These are phyloP conservation scores for Eretmochelys imbricata DNA, from an alignment of 2,113 vertebrate species.

Conservation along the genomic window DNA sequence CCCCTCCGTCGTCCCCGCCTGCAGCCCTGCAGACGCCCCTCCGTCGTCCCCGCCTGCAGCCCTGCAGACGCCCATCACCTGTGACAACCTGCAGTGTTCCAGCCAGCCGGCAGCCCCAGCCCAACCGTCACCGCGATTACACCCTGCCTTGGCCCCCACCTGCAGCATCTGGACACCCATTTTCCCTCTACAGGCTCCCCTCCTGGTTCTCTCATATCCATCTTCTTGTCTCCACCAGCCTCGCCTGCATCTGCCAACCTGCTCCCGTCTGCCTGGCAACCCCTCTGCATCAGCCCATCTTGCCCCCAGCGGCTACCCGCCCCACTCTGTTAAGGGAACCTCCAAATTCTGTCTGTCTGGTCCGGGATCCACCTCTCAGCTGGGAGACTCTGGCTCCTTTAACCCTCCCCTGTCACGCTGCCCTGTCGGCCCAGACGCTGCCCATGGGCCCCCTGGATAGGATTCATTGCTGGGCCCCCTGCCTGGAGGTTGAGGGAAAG, in stretches of 20 bases:
- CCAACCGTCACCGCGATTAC: background rate
- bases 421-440: background rate
- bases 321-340: background rate
- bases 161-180: background rate
- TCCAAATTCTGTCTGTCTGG: background rate
- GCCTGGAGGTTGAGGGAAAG: no score
- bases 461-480: no score
- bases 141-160: background rate
- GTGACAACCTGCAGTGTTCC: background rate
- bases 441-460: background rate
- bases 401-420: background rate
- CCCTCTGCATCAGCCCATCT: no score
- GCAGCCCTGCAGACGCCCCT: no score
- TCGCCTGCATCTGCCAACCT: background rate
- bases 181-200: background rate
- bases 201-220: no score
- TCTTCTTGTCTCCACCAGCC: background rate
- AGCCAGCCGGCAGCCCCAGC: no score
- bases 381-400: background rate
- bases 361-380: no score
- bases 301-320: no score
- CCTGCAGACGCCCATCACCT: background rate
- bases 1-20: no score
- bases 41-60: no score
- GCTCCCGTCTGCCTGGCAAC: background rate